Evolutionary conservation across 30 jellyfish, hydroid and myxozoan genomes (phyloP).

Genomic region (Aurelia sp.): DNA sequence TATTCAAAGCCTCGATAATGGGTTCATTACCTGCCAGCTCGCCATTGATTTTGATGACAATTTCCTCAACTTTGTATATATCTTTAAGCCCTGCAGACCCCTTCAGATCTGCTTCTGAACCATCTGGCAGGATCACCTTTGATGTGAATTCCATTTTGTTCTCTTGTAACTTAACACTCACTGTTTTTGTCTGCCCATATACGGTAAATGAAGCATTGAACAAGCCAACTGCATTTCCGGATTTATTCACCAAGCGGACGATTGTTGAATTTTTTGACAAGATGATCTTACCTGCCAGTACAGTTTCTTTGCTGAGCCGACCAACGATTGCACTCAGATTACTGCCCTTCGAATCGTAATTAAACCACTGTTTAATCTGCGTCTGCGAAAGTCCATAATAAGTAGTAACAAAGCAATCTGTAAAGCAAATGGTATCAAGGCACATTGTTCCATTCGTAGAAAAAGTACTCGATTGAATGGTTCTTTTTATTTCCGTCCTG

Average conservation of each 20-base stretch:
- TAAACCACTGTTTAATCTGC: neutral
- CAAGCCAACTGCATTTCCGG: neutral
- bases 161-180: constrained; percentile 16
- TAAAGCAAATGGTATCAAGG: constrained; percentile 32
- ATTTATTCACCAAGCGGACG: neutral
- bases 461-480: neutral
- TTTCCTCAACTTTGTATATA: constrained; percentile 18
- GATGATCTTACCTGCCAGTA: constrained; percentile 26
- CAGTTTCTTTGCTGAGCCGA: neutral
- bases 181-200: constrained; percentile 18
- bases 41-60: constrained; percentile 36
- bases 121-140: constrained; percentile 29
- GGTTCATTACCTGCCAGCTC: neutral
- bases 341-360: neutral
- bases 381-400: neutral
- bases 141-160: constrained; percentile 32
- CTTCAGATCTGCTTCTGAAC: neutral
- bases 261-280: constrained; percentile 8
- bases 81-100: constrained; percentile 18
- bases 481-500: neutral
- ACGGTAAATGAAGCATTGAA: constrained; percentile 43
- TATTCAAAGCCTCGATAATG: constrained; percentile 24
- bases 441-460: constrained; percentile 42
- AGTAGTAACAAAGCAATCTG: neutral
- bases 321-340: constrained; percentile 3